Percentiles rank a stretch among this genome's conserved stretches.
Conservation (phyloP, 2,113 vertebrate genomes). For the Thermophis baileyi region DNA sequence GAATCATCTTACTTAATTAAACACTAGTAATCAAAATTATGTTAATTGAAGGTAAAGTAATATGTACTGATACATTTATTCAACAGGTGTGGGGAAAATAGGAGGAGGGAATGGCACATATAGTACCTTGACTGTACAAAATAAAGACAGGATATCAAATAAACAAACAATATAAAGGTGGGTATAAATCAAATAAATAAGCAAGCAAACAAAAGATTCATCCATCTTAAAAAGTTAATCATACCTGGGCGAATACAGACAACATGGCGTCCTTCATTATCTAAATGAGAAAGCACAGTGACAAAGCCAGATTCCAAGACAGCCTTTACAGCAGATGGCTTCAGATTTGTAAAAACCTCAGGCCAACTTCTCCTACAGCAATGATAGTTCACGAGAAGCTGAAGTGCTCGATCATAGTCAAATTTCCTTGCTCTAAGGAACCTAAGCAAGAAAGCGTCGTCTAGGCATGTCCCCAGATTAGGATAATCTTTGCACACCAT, state of each 20-base stretch:
- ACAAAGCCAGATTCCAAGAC: constrained; percentile 92
- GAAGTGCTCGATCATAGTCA: constrained; percentile 92
- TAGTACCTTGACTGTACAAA: background rate
- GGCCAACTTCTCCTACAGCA: constrained; percentile 89
- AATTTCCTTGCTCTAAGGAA: constrained; percentile 98
- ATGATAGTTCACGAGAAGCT: constrained; percentile 95
- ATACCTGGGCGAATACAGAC: constrained; percentile 92
- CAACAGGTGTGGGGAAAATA: background rate
- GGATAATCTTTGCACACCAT: constrained; percentile 96
- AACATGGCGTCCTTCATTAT: constrained; percentile 86
- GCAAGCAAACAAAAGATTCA: background rate
- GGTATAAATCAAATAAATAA: background rate
- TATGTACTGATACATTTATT: background rate
- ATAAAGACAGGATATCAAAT: background rate
- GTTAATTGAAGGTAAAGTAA: background rate
- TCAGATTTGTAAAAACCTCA: constrained; percentile 89
- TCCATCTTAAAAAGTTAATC: background rate
- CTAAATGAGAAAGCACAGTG: constrained; percentile 85
- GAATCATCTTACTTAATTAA: background rate
- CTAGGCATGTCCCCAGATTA: constrained; percentile 83
- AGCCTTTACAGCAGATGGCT: constrained; percentile 85
- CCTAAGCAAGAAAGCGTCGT: constrained; percentile 89
- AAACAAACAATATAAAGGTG: background rate
- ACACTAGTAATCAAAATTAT: background rate
- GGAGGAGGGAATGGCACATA: background rate